These are phyloP conservation scores for Rhincodon typus DNA, from an alignment of 2,797 vertebrate species.

Conservation along the genomic window DNA sequence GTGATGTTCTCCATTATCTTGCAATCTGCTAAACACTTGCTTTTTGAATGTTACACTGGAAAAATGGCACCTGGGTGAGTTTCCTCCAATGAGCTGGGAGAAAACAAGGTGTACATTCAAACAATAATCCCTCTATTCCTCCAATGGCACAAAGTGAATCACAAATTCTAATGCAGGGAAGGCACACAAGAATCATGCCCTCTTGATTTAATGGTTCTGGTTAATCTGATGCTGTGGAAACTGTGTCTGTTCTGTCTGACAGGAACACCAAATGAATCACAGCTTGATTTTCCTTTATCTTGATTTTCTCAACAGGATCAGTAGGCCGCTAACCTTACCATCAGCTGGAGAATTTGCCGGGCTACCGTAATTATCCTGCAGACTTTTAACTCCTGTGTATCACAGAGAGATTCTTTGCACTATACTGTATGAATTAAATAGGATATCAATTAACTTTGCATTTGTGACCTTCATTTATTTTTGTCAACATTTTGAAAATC, in stretches of 20 bases:
- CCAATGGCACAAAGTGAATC: not conserved
- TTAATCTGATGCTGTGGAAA: not conserved
- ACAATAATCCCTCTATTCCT: too few species aligned
- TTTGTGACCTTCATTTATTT: not conserved
- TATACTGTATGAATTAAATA: not conserved
- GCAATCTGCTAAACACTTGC: not conserved
- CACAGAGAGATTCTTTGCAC: slow-evolving; percentile 14
- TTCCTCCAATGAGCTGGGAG: not conserved
- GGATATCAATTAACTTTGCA: not conserved
- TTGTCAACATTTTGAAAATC: not conserved
- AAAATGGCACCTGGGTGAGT: not conserved
- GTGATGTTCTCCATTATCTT: not conserved
- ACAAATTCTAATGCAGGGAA: not conserved
- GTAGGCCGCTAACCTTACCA: not conserved
- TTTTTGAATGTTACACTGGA: not conserved
- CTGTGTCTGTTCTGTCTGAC: not conserved
- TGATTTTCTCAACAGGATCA: not conserved
- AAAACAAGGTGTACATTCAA: not conserved
- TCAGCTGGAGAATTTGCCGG: not conserved
- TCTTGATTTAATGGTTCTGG: not conserved
- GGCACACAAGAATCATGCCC: not conserved
- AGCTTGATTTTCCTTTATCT: not conserved
- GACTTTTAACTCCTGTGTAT: slow-evolving; percentile 26
- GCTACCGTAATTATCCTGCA: not conserved
- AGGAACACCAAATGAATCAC: not conserved